Base-by-base conservation (phyloP, 2,113 vertebrate genomes). In the Ondatra zibethicus region DNA sequence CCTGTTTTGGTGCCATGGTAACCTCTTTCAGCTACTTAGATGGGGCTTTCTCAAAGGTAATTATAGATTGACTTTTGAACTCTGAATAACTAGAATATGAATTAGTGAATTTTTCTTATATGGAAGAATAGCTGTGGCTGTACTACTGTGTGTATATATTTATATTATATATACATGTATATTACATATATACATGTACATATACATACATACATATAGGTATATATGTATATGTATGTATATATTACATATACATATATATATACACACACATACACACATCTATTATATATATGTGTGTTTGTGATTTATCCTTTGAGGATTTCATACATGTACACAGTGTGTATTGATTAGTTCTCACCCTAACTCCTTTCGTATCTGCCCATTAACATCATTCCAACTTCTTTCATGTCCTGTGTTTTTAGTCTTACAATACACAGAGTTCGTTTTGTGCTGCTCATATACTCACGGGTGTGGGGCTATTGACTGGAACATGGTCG, bases 21-120 rank as follows among this genome's bases (percentile, higher is more conserved):
- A 47, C 12, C 13, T 73, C 11, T 82, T 93, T 90, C 23, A 61
- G 86, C 93, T 90, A 45, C 52, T 90, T 96, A 93, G 42, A 19
- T 58, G 66, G 2, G 27, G 14, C 45, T 93, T 33, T 77, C 58
- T 89, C 39, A 75, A 84, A 91, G 45, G 47, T 72, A 31, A 5
- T 81, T 88, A 23, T 42, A 88, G 63, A 89, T 92, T 87, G 81
- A 36, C 78, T 63, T 36, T 85, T 61, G 36, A 93, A 66, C 72
- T 92, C 72, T 70, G 72, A 94, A 82, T 70, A 75, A 45, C 2
- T 86, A 81, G 29, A 77, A 55, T 88, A 58, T 36, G 92, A 23
- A 75, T 90, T 75, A 78, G 58, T 77, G 88, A 58, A 1, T 47
- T 90, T 75, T 88, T 42, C 33, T 58, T 75, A 52, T n/a, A 7